phyloP scores from a whole-genome alignment of 2,797 vertebrate genomes.

The Coregonus sp. region DNA sequence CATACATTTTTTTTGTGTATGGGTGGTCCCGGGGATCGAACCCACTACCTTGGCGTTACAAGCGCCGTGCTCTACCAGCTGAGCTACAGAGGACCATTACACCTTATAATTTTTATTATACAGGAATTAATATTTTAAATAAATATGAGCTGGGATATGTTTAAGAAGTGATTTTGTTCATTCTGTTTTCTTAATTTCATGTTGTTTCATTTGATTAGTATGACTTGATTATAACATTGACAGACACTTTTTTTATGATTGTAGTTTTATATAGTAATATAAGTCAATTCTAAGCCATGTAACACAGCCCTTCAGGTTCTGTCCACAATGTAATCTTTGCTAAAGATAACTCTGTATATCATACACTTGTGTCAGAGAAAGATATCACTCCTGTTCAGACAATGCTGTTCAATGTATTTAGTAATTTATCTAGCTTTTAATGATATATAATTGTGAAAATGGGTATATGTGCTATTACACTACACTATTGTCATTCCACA shows the following conservation, averaged over 20 bases:
- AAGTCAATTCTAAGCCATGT: slow-evolving; percentile 54
- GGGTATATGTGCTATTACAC: slow-evolving; percentile 18
- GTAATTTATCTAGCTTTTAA: slow-evolving; percentile 29
- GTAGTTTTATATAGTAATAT: slow-evolving; percentile 33
- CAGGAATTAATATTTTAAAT: background rate
- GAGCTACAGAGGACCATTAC: no score
- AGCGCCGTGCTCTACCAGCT: no score
- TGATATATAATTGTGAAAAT: slow-evolving; percentile 22
- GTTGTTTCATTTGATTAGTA: background rate
- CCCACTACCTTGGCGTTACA: no score
- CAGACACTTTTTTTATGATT: background rate
- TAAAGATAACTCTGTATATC: slow-evolving; percentile 10
- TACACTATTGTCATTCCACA: slow-evolving; percentile 15
- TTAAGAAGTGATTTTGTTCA: slow-evolving; percentile 15
- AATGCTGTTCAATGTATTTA: slow-evolving; percentile 16
- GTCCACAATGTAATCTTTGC: slow-evolving; percentile 6
- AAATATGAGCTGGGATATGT: background rate
- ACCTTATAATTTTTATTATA: background rate
- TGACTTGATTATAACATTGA: slow-evolving; percentile 3
- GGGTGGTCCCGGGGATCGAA: no score
- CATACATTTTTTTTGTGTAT: no score
- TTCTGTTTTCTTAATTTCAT: background rate
- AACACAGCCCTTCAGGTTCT: slow-evolving; percentile 14
- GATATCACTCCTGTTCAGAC: slow-evolving; percentile 17
- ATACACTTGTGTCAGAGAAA: background rate